Evolutionary conservation across 1,140 invertebrate species (phyloP), one percentile per base, ranked within the genome.

Genomic region (Ips typographus): DNA sequence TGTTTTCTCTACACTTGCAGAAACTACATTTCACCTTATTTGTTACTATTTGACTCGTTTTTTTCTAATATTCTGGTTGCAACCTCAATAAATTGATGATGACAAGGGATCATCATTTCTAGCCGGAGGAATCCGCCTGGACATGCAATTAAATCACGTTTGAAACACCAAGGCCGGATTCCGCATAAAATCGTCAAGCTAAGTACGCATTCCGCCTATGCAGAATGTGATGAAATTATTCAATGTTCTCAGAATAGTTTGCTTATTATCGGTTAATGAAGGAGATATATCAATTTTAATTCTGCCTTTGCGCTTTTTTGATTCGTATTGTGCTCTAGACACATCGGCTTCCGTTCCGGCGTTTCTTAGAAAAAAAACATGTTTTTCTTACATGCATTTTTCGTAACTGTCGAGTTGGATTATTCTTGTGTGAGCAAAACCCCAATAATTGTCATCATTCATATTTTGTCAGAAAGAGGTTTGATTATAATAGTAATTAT

Each of bases 261-360:
- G 6, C 39, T 59, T 42, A 59, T 42, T 59, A 59, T 4, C 38
- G 5, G 39, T 3, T 59, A 59, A 59, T 59, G 41, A 59, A 41
- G 57, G 39, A 41, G 57, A 59, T 59, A 59, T 59, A 59, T 59
- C 57, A 59, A 42, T 40, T 42, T 59, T 59, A 59, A 59, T 59
- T 59, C 40, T 56, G 53, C 7, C n/a, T 22, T 22, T 22, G 22
- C 22, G 22, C 22, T 22, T 22, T 22, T 22, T 22, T 22, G 22
- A 22, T 22, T 22, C 22, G 22, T 22, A 22, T 22, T 22, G 22
- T 22, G 22, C 22, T 22, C 22, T 22, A 22, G 22, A 22, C 22
- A 22, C 22, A 22, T 22, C 22, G 22, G 22, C 0, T 22, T 22
- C 22, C 22, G 22, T 22, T 22, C 22, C 22, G 22, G 22, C 22